Base-by-base conservation (phyloP, 37 sponge, comb jelly and placozoan genomes). In the Aplysina aerophoba region DNA sequence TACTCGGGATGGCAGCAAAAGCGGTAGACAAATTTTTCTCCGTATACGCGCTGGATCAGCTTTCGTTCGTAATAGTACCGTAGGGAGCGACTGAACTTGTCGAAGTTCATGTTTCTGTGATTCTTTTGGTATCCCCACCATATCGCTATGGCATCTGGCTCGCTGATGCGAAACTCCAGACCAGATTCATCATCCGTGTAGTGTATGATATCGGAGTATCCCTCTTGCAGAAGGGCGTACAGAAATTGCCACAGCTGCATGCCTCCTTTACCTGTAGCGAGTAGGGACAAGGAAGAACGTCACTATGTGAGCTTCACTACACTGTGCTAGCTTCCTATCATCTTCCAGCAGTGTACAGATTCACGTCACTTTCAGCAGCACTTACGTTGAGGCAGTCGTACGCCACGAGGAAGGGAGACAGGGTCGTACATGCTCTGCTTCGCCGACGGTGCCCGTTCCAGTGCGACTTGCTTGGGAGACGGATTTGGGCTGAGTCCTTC, bases 241-340 rank as follows among this genome's bases (percentile, higher is more conserved):
- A 95, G 86, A 66, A 91, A 95, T 83, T 95, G 89, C 95, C 95
- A 95, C 50, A 95, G 63, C 55, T 95, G 95, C 71, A 89, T 95
- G 22, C 92, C 95, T 61, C 92, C 90, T 87, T 91, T 91, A 54
- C 92, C 78, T 75, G 54, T 41, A 75, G 4, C 27, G 64, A 4
- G 36, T 71, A 34, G 33, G 4, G 31, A 33, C 4, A 71, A 11
- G 11, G 12, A 62, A 22, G n/a, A 14, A 4, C 11, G 11, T 25
- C n/a, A 62, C 12, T 62, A 62, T 3, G 5, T 14, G n/a, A 62
- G n/a, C n/a, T 25, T 25, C n/a, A 4, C 4, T 62, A 62, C 2
- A 14, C 11, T 2, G 2, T 71, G 33, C 73, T 20, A 8, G 12
- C 4, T 71, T 12, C 36, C 33, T 34, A 58, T 21, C 36, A 34